phyloP scores from a whole-genome alignment of 2,797 vertebrate species.

The Falco biarmicus region DNA sequence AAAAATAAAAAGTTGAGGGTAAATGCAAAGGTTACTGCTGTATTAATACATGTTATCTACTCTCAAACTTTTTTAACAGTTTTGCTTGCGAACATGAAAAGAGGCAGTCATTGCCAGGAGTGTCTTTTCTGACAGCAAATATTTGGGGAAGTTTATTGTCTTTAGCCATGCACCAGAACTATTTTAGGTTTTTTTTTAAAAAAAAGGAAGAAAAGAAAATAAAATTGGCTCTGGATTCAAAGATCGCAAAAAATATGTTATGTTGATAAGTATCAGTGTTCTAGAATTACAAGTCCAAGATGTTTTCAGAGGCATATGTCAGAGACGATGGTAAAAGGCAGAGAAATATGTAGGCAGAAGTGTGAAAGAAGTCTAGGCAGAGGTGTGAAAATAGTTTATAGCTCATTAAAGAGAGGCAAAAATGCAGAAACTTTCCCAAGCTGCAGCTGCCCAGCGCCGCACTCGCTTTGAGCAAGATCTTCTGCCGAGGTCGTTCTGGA shows the following conservation, averaged over 20 bases:
- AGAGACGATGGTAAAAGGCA: neutral
- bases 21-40: neutral
- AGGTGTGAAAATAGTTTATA: constrained; percentile 46
- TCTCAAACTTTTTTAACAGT: neutral
- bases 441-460: neutral
- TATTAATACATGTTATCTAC: neutral
- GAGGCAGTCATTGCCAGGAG: neutral
- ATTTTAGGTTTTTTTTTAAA: too few species aligned
- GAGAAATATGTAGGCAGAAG: constrained; percentile 14
- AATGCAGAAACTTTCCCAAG: neutral
- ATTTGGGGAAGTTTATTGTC: neutral
- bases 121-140: neutral
- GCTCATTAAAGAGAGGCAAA: constrained; percentile 13
- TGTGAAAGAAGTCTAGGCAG: constrained; percentile 24
- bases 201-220: neutral
- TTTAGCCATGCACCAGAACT: neutral
- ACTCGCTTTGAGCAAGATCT: neutral
- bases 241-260: neutral
- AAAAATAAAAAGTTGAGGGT: neutral
- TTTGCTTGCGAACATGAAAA: neutral
- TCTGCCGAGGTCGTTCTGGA: neutral
- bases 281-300: constrained; percentile 25
- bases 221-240: neutral
- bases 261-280: neutral
- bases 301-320: constrained; percentile 1